Evolutionary conservation across 1,140 invertebrate genomes (phyloP), one percentile per base, ranked within the genome.

Genomic region (Nilaparvata lugens): DNA sequence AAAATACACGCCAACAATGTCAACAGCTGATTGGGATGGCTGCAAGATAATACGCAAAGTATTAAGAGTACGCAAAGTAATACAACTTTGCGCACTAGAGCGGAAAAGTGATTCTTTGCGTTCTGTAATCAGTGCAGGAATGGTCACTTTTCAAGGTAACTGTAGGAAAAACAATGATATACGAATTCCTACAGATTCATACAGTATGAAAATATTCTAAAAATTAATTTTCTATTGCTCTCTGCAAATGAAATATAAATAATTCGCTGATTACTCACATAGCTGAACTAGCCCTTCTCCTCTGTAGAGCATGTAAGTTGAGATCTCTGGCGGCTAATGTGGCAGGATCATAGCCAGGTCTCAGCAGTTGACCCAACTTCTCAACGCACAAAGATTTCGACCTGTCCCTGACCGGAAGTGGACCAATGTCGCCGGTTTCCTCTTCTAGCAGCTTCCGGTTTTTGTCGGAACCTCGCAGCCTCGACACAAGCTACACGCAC

Each of bases 381-480:
- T 68, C 68, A 16, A 68, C 67, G 53, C 68, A 69, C 51, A 69
- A 58, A 4, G 65, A 67, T 28, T 63, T 56, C 9, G 65, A 67
- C n/a, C 68, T 43, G 61, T 69, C 68, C 43, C 67, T 60, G 18
- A 52, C 59, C 13, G 51, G 11, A 7, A 28, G 48, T 13, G 52
- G 48, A 6, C 25, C 18, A n/a, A n/a, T 18, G 7, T 18, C 18
- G 14, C 21, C 25, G 14, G 35, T 23, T 38, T 60, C 62, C 56
- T 62, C 60, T 45, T 58, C 57, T 2, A 56, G 35, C 21, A 21
- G 59, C 19, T 53, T 35, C 31, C 24, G 40, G 28, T 38, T 18
- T n/a, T 58, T 57, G 42, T 40, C 53, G 5, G 16, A 18, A 14
- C 60, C 60, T 7, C 58, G 56, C 25, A 63, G 51, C 52, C 62